Base-by-base conservation (phyloP, 1,140 invertebrate genomes). In the Zelostemma sp. region DNA sequence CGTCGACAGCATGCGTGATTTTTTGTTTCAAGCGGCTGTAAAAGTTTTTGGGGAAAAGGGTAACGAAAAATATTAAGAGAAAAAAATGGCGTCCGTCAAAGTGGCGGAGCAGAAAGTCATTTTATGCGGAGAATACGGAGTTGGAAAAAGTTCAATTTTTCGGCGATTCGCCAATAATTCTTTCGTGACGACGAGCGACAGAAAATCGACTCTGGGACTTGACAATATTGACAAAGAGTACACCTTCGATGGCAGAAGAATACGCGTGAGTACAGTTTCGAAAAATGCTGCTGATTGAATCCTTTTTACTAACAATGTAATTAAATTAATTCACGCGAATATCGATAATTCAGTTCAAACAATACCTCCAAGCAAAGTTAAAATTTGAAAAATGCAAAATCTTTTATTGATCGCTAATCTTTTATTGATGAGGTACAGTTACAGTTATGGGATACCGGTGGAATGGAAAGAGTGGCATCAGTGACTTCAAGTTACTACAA, bases 401-500 rank as follows among this genome's bases (percentile, higher is more conserved):
- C n/a, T n/a, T n/a, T n/a, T n/a, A n/a, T n/a, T n/a, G n/a, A n/a
- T n/a, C n/a, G n/a, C n/a, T n/a, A n/a, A n/a, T n/a, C n/a, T n/a
- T n/a, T n/a, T n/a, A n/a, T n/a, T n/a, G 21, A 25, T 25, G 21
- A 25, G 21, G 21, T 86, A 46, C 72, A 97, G 94, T 85, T 97
- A 38, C 94, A 96, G 87, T 83, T 97, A 72, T 97, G 95, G 95
- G 95, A 97, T 76, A 97, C 95, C 40, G 95, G 95, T 73, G 95
- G 95, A 59, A 95, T 97, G 93, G 95, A 97, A 85, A 88, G 95
- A 80, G 94, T 97, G 31, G 95, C 95, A 18, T 95, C 93, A n/a
- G 93, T 97, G 6, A 97, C 95, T 1, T 95, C 93, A 11, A 95
- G 93, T 71, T 97, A 97, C 78, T 97, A 96, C 76, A 97, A 97